Evolutionary conservation across 2,888 invertebrate genomes (phyloP), one percentile per base, ranked within the genome.

Genomic region (Macrosiphum euphorbiae): DNA sequence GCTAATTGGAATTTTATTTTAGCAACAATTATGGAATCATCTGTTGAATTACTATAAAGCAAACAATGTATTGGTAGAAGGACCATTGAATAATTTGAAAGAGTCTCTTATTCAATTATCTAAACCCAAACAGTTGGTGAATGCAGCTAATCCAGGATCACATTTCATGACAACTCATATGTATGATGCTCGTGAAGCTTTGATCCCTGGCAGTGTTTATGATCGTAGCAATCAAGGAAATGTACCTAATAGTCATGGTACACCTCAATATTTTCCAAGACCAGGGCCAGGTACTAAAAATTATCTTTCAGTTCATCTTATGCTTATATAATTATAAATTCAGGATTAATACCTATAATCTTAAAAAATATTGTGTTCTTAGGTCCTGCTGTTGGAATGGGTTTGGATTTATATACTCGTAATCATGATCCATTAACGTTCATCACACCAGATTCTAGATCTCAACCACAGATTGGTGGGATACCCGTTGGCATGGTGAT

Each of bases 121-220:
- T 58, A 99, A 99, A 96, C 99, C 99, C 3, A 98, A 99, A 96
- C 99, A 99, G 96, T 96, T 99, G 95, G 97, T 99, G 44, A 99
- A 99, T 96, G 97, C 98, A 0, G 97, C 98, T 94, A 99, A 99
- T 96, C 99, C 99, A 2, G 99, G 99, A 0, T 98, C 99, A 0
- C 99, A 99, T 95, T 99, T 99, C 96, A 99, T 99, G 99, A 98
- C 98, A 94, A 99, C 98, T 52, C 98, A 98, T 55, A 99, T 99
- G 97, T 99, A 98, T 96, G 99, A 99, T 96, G 99, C 99, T 35
- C 97, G 99, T 95, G 99, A 99, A 96, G 99, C 98, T 10, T 97
- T 99, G 96, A 98, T 99, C 92, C 99, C 99, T 0, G 99, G 99
- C 50, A 98, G 98, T 35, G 97, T 98, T 61, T 99, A 99, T 96